Base-by-base conservation (phyloP, 2,113 vertebrate species). In the Martes martes region DNA sequence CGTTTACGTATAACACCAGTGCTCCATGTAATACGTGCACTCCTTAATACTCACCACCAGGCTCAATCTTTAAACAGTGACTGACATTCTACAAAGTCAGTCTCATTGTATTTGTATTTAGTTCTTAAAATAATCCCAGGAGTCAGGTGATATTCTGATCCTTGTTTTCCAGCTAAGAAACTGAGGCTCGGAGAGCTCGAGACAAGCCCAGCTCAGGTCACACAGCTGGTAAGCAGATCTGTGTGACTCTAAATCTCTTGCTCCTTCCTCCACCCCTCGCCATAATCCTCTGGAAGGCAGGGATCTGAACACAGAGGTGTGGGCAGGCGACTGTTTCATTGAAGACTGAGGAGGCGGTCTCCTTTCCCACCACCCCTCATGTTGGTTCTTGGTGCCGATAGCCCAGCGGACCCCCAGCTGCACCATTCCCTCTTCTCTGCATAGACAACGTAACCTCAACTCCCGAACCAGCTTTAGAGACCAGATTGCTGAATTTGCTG, bases 131-230 rank as follows among this genome's bases (percentile, higher is more conserved):
- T 96, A 92, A 97, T 79, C 95, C 92, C 63, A 33, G 36, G 33
- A 92, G 94, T 97, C 97, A 92, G 94, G 63, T 94, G 94, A 86
- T 52, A 65, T 67, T 45, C 76, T 92, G 55, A 98, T 69, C 67
- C 61, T 98, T 45, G 93, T 95, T 97, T 98, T 98, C 95, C 89
- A 97, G 86, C 74, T 92, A 97, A 97, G 92, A 96, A 97, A 97
- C 67, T 97, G 84, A 96, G 80, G 74, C 74, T 92, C 92, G 92
- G 67, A 95, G 73, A 95, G 50, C 86, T 81, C 26, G 11, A 91
- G 57, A 71, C 63, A 39, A 67, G 84, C 50, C 73, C 39, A 24
- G 24, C 59, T 42, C 57, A 33, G 89, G 89, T 97, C 96, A 97
- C 80, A 94, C 31, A 97, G 89, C 91, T 85, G 50, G 76, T 94